Percentiles rank a stretch among this genome's conserved stretches.
phyloP scores from a whole-genome alignment of 1,140 invertebrate species.

The Pseudoatta argentina region DNA sequence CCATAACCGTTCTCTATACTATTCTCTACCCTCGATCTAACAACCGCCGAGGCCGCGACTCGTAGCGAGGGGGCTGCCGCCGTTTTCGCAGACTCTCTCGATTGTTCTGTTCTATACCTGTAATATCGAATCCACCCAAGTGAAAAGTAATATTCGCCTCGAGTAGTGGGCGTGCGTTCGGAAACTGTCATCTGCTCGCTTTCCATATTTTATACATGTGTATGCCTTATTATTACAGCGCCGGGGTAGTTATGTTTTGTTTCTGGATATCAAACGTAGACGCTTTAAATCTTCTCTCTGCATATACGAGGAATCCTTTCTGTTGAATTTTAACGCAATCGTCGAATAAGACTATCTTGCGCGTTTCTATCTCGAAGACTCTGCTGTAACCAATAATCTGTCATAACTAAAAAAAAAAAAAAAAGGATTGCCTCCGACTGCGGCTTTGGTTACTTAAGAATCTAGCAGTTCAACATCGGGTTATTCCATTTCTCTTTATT shows the following conservation, averaged over 20 bases:
- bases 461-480: too few relatives aligned
- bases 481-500: neutral
- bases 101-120: constrained; percentile 67
- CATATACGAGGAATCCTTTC: neutral
- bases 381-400: neutral
- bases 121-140: constrained; percentile 61
- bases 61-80: constrained; percentile 14
- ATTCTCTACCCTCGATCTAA: constrained; percentile 69
- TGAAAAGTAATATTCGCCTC: constrained; percentile 63
- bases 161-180: constrained; percentile 33
- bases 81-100: constrained; percentile 49
- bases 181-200: constrained; percentile 50
- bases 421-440: neutral
- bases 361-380: neutral
- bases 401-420: neutral
- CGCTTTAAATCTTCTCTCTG: constrained; percentile 17
- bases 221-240: constrained; percentile 48
- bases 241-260: neutral
- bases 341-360: too few relatives aligned
- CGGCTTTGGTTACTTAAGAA: neutral
- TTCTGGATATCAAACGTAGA: neutral
- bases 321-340: constrained; percentile 11
- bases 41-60: constrained; percentile 45
- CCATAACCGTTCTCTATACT: constrained; percentile 65
- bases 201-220: constrained; percentile 47